Percentiles rank a stretch among this genome's conserved stretches.
These are phyloP conservation scores for Gorilla gorilla DNA, from an alignment of 2,113 vertebrate species.

Conservation along the genomic window DNA sequence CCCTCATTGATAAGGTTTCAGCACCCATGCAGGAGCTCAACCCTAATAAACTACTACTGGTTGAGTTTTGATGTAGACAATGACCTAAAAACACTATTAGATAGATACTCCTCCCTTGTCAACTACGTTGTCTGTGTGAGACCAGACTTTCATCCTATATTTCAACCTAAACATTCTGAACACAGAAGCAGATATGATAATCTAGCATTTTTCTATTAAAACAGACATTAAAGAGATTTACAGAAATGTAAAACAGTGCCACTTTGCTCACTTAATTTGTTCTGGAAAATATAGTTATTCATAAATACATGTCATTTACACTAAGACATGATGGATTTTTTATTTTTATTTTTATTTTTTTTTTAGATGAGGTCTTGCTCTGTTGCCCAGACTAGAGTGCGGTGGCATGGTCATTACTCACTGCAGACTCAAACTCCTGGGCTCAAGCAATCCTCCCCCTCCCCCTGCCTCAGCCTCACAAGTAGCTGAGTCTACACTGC, in stretches of 20 bases:
- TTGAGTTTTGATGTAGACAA: not conserved
- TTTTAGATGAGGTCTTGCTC: not conserved
- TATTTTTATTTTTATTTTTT: not conserved
- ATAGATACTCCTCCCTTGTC: not conserved
- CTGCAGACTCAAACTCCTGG: not conserved
- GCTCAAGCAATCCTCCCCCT: not conserved
- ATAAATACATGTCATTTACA: not conserved
- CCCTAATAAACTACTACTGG: not conserved
- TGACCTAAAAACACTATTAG: not conserved
- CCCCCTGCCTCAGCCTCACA: not conserved
- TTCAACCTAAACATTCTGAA: not conserved
- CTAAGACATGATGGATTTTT: not conserved
- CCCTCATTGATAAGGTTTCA: not conserved
- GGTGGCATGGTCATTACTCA: not conserved
- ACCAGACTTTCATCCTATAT: not conserved
- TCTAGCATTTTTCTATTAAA: not conserved
- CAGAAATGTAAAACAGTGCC: not conserved
- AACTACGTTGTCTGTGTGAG: accelerated
- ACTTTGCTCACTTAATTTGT: not conserved
- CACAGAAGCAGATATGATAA: not conserved
- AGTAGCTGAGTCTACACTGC: not conserved
- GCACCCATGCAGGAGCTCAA: not conserved
- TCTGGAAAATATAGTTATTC: not conserved
- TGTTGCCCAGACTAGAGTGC: not conserved
- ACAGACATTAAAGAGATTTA: not conserved